Base-by-base conservation (phyloP, 2,888 invertebrate species). In the Drosophila infuscata region DNA sequence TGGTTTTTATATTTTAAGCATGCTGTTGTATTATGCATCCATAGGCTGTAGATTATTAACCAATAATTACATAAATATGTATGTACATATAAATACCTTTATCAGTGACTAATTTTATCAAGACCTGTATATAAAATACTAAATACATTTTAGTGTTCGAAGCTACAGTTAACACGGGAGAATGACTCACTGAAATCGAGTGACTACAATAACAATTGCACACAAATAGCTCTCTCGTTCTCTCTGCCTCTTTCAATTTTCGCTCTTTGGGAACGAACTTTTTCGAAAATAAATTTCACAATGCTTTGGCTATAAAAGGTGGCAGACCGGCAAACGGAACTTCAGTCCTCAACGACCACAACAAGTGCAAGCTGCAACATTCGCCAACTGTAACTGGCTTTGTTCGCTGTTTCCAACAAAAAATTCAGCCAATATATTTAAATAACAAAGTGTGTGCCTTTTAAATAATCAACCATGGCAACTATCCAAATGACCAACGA, bases 401-500 rank as follows among this genome's bases (percentile, higher is more conserved):
- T 88, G 90, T 68, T 58, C 52, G 79, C 84, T 79, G 57, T 38
- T 11, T 6, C 12, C 33, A 29, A 41, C 35, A 46, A 46, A 54
- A 52, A 30, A 15, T 17, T 36, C 6, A 3, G 25, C 25, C 36
- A 36, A 36, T 15, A 6, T 38, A 43, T 30, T 35, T 33, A 11
- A 20, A 15, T 3, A 61, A 25, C 17, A 64, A 49, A 51, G 43
- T 61, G 61, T 57, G 59, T 58, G 58, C 33, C 51, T 38, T 53
- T 48, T 20, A 20, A 62, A 49, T 8, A 20, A 9, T 15, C 52
- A 54, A 36, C 38, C 38, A 90, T 91, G 90, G 79, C 90, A 2
- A 68, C 76, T 3, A 69, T 89, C 9, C 88, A 87, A 66, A 91
- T 92, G 92, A 91, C 91, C 35, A 81, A 80, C 46, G 92, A 92